Base-by-base conservation (phyloP, 2,888 invertebrate genomes). In the Rhogogaster chlorosoma region DNA sequence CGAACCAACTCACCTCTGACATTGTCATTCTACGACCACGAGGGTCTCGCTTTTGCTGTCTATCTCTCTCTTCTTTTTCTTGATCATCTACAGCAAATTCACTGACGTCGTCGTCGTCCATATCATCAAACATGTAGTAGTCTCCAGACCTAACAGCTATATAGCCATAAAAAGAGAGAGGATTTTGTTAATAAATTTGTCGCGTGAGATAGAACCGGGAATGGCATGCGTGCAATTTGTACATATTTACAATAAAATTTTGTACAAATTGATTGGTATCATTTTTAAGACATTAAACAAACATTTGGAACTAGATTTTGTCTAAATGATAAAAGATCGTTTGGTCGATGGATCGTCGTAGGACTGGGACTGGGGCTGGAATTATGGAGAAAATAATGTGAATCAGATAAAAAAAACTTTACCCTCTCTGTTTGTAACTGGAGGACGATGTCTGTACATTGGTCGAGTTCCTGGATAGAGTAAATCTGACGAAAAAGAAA, bases 51-150 rank as follows among this genome's bases (percentile, higher is more conserved):
- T 89, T 91, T 90, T 87, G 88, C 36, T 84, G 89, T 53, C 87
- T 93, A 49, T 95, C 95, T 86, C 95, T 95, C 70, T 93, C 94
- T 38, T 95, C 95, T 36, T 95, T 95, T 45, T 95, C 95, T 70
- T 95, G 95, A 42, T 94, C 94, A 9, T 96, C 95, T 0, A 95
- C 95, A 53, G 95, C 94, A 36, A 96, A 89, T 87, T 96, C 96
- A 22, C 88, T 92, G 87, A 96, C 91, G 87, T 97, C 95, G 85
- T 97, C 97, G 89, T 97, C 97, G 90, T 97, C 97, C 91, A 97
- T 95, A 89, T 99, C 99, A 91, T 99, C 99, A 94, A 99, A 99
- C 98, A 99, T 99, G 94, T 99, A 99, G 94, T 99, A 99, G 94
- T 99, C 99, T 26, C 99, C 99, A 86, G 99, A 99, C 83, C 99